A percentile compares a stretch with the other conserved stretches of the same genome.
These are phyloP conservation scores for Cryptus viduatorius DNA, from an alignment of 2,888 invertebrate species.

Conservation along the genomic window DNA sequence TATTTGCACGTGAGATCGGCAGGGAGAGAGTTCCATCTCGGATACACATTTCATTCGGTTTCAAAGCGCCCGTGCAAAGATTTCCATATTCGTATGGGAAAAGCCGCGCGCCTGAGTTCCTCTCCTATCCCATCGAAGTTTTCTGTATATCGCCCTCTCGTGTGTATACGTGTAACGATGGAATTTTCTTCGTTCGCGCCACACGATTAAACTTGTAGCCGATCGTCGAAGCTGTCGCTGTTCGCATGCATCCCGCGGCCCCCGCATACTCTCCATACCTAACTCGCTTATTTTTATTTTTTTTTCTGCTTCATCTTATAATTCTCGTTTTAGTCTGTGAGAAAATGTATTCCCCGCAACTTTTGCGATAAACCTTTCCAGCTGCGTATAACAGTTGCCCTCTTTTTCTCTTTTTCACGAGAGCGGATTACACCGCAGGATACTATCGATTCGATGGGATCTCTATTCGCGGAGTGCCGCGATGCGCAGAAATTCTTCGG, in stretches of 20 bases:
- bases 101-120: constrained; percentile 58
- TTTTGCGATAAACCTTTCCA: constrained; percentile 33
- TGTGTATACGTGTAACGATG: neutral
- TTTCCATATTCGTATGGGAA: constrained; percentile 77
- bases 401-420: neutral
- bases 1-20: constrained; percentile 58
- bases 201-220: constrained; percentile 44
- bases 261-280: neutral
- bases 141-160: neutral
- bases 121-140: constrained; percentile 3
- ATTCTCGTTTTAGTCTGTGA: neutral
- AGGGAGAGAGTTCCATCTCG: constrained; percentile 54
- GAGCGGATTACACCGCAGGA: constrained; percentile 48
- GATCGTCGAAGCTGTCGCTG: constrained; percentile 39
- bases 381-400: neutral
- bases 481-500: constrained; percentile 53
- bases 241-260: constrained; percentile 27
- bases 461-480: constrained; percentile 45
- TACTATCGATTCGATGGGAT: constrained; percentile 46
- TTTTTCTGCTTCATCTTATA: neutral
- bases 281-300: neutral
- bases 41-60: constrained; percentile 72
- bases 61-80: constrained; percentile 48
- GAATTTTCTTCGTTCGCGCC: constrained; percentile 56
- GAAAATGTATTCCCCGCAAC: neutral